Evolutionary conservation across 1,140 invertebrate species (phyloP).

Genomic region (Sycobia sp.): DNA sequence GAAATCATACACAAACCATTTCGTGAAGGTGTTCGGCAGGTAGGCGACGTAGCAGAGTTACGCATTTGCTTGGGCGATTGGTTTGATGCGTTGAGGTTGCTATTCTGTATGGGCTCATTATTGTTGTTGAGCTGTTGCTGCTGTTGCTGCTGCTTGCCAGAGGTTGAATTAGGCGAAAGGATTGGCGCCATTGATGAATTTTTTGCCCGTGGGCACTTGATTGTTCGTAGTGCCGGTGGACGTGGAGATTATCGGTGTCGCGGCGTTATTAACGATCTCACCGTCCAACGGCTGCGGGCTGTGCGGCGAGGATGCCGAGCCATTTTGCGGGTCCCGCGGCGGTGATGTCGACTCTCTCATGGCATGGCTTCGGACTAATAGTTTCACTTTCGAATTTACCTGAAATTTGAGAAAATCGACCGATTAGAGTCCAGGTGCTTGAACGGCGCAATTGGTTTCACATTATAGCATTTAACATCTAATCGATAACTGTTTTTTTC

Average conservation of each 20-base stretch:
- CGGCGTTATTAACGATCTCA: constrained; percentile 22
- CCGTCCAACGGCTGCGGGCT: constrained; percentile 47
- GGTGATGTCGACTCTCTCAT: constrained; percentile 86
- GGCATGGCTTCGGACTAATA: constrained; percentile 85
- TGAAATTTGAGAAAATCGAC: constrained; percentile 37
- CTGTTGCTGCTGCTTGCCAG: background rate
- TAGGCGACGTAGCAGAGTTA: constrained; percentile 54
- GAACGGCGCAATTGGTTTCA: no score
- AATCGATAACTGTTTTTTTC: no score
- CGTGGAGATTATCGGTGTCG: no score
- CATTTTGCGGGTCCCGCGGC: constrained; percentile 68
- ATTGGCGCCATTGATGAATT: background rate
- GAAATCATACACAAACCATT: constrained; percentile 49
- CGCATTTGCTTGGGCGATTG: constrained; percentile 56
- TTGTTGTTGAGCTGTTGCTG: constrained; percentile 41
- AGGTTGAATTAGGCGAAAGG: background rate
- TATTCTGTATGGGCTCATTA: constrained; percentile 57
- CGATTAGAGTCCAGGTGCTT: no score
- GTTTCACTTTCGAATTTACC: constrained; percentile 78
- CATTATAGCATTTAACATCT: no score
- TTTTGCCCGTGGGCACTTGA: background rate
- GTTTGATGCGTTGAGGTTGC: constrained; percentile 47
- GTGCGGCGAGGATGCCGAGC: constrained; percentile 41
- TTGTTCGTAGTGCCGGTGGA: constrained; percentile 38
- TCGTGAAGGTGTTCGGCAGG: constrained; percentile 52